phyloP scores from a whole-genome alignment of 2,797 vertebrate species.

The Macroramphosus scolopax region DNA sequence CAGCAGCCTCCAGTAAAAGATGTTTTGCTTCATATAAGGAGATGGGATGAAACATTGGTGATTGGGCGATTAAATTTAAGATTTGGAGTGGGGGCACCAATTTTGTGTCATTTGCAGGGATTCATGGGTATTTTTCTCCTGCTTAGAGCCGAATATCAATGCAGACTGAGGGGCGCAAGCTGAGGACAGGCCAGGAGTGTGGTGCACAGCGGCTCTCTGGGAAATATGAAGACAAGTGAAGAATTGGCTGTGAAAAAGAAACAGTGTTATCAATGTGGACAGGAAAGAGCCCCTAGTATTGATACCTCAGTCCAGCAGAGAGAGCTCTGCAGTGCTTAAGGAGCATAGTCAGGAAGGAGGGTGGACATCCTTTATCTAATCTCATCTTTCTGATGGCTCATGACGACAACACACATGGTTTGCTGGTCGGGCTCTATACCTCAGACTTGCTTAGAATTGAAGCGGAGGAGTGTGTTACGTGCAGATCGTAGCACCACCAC shows the following conservation, averaged over 20 bases:
- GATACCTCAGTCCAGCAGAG: constrained; percentile 69
- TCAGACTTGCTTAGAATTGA: constrained; percentile 52
- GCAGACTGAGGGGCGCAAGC: constrained; percentile 83
- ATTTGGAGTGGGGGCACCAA: constrained; percentile 33
- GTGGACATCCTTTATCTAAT: constrained; percentile 62
- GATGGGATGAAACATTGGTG: constrained; percentile 25
- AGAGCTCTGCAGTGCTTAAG: constrained; percentile 59
- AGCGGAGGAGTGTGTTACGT: constrained; percentile 43
- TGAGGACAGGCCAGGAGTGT: constrained; percentile 79
- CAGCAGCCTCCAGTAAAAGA: constrained; percentile 15
- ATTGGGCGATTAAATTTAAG: constrained; percentile 14
- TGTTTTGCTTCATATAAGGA: constrained; percentile 21
- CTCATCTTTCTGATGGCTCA: too few species aligned
- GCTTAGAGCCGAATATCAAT: constrained; percentile 80
- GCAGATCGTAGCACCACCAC: constrained; percentile 43
- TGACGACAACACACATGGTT: constrained; percentile 59
- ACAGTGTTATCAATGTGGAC: constrained; percentile 74
- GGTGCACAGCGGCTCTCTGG: constrained; percentile 69
- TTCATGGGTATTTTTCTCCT: constrained; percentile 84
- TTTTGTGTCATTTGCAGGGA: constrained; percentile 60
- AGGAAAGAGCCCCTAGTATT: constrained; percentile 67
- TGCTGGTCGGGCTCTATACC: constrained; percentile 55
- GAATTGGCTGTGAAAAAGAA: constrained; percentile 77
- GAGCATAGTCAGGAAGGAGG: constrained; percentile 59
- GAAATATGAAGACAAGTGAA: constrained; percentile 82